Percentiles rank a stretch among this genome's conserved stretches.
These are phyloP conservation scores for Diabrotica virgifera DNA, from an alignment of 1,140 invertebrate genomes.

Conservation along the genomic window DNA sequence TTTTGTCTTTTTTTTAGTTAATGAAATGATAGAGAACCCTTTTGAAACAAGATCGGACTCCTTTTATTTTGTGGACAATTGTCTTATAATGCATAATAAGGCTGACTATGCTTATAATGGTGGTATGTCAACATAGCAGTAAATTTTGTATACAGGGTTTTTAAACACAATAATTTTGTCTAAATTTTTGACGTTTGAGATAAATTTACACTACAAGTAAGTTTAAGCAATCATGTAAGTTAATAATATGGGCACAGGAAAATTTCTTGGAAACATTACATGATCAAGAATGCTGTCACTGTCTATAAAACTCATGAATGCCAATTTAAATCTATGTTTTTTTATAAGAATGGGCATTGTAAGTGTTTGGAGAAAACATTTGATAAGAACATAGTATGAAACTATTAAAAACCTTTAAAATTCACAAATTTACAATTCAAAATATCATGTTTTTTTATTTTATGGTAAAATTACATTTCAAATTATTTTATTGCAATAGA, in stretches of 20 bases:
- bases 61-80: conserved; percentile 98
- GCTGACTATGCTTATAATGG: conserved; percentile 94
- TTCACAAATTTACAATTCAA: too few species aligned
- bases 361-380: not conserved
- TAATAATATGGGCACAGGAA: not conserved
- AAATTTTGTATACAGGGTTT: conserved; percentile 20
- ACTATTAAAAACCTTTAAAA: too few species aligned
- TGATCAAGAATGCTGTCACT: not conserved
- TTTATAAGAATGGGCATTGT: too few species aligned
- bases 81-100: conserved; percentile 98
- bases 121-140: conserved; percentile 53
- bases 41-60: conserved; percentile 97
- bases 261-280: not conserved
- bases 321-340: not conserved
- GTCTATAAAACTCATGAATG: not conserved
- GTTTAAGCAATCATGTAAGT: conserved; percentile 1
- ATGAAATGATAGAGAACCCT: conserved; percentile 94
- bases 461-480: too few species aligned
- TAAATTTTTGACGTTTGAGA: conserved; percentile 9
- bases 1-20: conserved; percentile 63
- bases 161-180: conserved; percentile 16
- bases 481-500: too few species aligned
- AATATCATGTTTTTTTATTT: too few species aligned
- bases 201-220: conserved; percentile 7
- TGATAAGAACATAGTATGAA: not conserved